Conservation (phyloP, 1,140 invertebrate genomes). For the Berghia stephanieae region DNA sequence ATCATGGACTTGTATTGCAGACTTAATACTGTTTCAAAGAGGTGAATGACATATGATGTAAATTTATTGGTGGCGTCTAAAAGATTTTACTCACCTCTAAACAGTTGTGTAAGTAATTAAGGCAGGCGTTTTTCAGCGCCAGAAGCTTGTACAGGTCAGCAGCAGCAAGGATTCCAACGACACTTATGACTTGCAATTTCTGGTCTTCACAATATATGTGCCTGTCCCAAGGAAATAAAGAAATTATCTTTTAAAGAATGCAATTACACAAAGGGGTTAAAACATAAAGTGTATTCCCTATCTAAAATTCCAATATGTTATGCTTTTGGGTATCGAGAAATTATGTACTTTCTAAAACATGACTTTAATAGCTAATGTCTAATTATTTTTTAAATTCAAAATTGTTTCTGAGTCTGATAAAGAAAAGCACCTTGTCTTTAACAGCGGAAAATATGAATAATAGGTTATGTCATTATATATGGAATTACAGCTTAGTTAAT, state of each 20-base stretch:
- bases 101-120: constrained; percentile 8
- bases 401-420: no score
- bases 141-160: constrained; percentile 17
- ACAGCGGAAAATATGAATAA: no score
- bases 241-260: not conserved
- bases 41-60: no score
- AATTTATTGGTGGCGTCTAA: no score
- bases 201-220: constrained; percentile 30
- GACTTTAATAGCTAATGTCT: no score
- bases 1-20: no score
- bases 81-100: constrained; percentile 18
- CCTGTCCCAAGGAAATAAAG: not conserved
- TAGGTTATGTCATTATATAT: no score
- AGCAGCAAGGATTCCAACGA: constrained; percentile 9
- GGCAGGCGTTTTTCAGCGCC: not conserved
- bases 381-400: no score
- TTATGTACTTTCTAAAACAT: not conserved
- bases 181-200: not conserved
- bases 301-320: not conserved
- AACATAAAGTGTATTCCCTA: not conserved
- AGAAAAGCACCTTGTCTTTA: no score
- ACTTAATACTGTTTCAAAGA: no score
- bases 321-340: not conserved
- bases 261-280: not conserved
- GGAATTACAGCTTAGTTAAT: no score